A percentile compares a stretch with the other conserved stretches of the same genome.
Evolutionary conservation across 1,140 invertebrate genomes (phyloP).

Genomic region (Drosophila setifemur): DNA sequence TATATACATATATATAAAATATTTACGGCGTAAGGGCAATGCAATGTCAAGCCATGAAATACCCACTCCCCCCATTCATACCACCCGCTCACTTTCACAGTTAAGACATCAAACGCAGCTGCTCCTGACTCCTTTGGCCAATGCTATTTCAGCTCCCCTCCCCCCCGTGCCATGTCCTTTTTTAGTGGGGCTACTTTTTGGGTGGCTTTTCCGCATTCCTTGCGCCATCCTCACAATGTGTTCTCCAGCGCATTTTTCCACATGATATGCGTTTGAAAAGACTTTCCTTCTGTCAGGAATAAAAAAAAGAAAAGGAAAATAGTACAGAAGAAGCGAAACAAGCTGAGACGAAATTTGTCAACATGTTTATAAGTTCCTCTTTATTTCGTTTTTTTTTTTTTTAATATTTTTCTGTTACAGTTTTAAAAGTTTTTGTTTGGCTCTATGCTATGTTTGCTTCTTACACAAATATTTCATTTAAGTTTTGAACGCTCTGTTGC

Average conservation of each 20-base stretch:
- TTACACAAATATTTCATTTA: slow-evolving; percentile 21
- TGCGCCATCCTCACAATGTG: slow-evolving; percentile 33
- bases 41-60: slow-evolving; percentile 22
- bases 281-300: neutral
- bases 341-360: slow-evolving; percentile 55
- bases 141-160: slow-evolving; percentile 9
- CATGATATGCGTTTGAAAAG: slow-evolving; percentile 20
- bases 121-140: slow-evolving; percentile 2
- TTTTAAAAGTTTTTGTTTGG: no score
- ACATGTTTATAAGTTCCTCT: slow-evolving; percentile 60
- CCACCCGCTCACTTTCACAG: neutral
- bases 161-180: neutral
- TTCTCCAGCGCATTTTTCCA: slow-evolving; percentile 34
- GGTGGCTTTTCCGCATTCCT: slow-evolving; percentile 25
- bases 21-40: slow-evolving; percentile 29
- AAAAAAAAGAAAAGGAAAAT: neutral
- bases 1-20: neutral
- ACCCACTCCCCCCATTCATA: neutral
- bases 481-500: neutral
- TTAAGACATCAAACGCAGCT: slow-evolving; percentile 64
- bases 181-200: slow-evolving; percentile 3
- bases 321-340: slow-evolving; percentile 2
- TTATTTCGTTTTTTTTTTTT: neutral
- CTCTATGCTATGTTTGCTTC: neutral
- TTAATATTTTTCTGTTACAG: neutral